Base-by-base conservation (phyloP, 2,888 invertebrate species). In the Drosophila paranaensis region DNA sequence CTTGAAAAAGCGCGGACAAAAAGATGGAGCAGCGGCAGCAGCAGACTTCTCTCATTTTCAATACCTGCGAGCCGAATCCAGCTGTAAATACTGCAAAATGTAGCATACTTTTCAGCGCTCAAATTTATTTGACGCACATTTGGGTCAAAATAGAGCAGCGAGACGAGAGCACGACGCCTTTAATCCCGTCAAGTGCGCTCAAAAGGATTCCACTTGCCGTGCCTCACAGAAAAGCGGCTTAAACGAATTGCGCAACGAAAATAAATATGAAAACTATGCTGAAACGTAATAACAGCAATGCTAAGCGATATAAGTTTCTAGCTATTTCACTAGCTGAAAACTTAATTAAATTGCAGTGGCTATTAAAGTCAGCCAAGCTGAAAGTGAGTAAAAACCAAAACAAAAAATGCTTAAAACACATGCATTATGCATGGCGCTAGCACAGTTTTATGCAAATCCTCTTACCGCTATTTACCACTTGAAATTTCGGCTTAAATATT, bases 381-480 rank as follows among this genome's bases (percentile, higher is more conserved):
- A 35, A 51, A 50, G 16, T 16, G 45, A 5, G 14, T 13, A 30
- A 5, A 20, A 8, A n/a, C 13, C 45, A 37, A 14, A 14, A n/a
- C n/a, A n/a, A 39, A 53, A 53, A 53, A 53, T 33, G 8, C 60
- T 54, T 13, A 51, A 9, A 9, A 56, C 42, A 46, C 54, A 77
- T 83, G 67, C 81, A 86, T 83, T 66, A 83, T 87, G 84, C 74
- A 80, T 74, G 74, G 74, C 45, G 43, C 9, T 10, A 48, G 61
- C 58, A 61, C 64, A 51, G 63, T 54, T 70, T 73, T 74, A 83
- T 89, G 89, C 84, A 89, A 89, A 89, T 89, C 74, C 77, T 58
- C 65, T 71, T 68, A 77, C 88, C 72, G 77, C 69, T 66, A 75
- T 83, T 88, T 89, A 77, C 84, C 84, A 83, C 84, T 81, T 71